These are phyloP conservation scores for Drosophila lacertosa DNA, from an alignment of 1,140 invertebrate species.

Conservation along the genomic window DNA sequence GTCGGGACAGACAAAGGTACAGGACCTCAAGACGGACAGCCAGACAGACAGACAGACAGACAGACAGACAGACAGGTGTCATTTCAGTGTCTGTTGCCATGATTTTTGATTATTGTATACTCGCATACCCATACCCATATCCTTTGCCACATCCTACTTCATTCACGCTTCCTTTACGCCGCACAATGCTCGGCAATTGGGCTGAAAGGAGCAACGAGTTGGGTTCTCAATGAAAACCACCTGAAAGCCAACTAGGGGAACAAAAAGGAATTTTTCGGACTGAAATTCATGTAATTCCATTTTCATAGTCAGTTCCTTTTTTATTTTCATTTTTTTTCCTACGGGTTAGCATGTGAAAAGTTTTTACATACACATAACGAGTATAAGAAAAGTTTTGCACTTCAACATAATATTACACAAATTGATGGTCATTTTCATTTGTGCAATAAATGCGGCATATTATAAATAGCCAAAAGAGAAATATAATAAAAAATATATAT, in stretches of 20 bases:
- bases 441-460: conserved; percentile 37
- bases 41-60: too few species aligned
- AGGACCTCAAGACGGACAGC: conserved; percentile 17
- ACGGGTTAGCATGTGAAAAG: conserved; percentile 47
- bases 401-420: conserved; percentile 68
- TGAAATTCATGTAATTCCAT: conserved; percentile 27
- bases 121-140: not conserved
- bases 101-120: conserved; percentile 77
- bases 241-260: conserved; percentile 33
- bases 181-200: conserved; percentile 53
- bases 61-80: conserved; percentile 57
- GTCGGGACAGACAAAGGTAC: conserved; percentile 10
- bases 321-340: conserved; percentile 9
- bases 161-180: too few species aligned
- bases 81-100: conserved; percentile 68
- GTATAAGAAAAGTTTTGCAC: conserved; percentile 69
- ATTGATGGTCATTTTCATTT: conserved; percentile 70
- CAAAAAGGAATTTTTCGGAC: conserved; percentile 31
- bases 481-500: too few species aligned
- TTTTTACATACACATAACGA: conserved; percentile 46
- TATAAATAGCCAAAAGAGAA: too few species aligned
- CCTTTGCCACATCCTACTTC: not conserved
- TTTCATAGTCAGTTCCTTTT: conserved; percentile 16
- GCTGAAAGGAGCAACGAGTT: conserved; percentile 35
- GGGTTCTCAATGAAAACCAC: conserved; percentile 26